Conservation (phyloP, 1,140 invertebrate species). For the Hestina assimilis region DNA sequence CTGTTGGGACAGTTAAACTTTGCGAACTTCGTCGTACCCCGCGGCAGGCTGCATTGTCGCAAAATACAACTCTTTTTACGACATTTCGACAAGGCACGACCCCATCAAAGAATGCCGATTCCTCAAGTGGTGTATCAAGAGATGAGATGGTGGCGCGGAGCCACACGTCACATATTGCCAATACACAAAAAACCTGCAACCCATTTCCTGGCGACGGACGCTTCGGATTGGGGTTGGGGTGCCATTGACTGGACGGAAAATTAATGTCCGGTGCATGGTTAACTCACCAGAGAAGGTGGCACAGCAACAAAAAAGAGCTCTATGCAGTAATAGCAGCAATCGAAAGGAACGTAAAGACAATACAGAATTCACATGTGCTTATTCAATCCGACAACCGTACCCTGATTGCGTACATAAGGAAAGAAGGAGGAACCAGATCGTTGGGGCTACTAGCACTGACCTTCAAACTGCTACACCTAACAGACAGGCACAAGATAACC, state of each 20-base stretch:
- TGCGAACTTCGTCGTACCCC: constrained; percentile 76
- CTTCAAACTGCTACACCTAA: constrained; percentile 6
- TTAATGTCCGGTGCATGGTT: too few relatives aligned
- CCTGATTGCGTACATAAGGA: constrained; percentile 20
- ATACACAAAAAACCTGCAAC: too few relatives aligned
- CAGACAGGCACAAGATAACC: not conserved
- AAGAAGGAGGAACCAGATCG: constrained; percentile 23
- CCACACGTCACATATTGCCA: constrained; percentile 23
- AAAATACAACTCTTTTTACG: constrained; percentile 26
- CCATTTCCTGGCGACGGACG: too few relatives aligned
- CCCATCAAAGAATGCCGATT: too few relatives aligned
- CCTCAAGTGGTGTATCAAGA: too few relatives aligned
- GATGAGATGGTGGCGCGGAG: constrained; percentile 2
- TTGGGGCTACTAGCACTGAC: constrained; percentile 2
- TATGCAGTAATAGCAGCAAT: too few relatives aligned
- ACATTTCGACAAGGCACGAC: constrained; percentile 26
- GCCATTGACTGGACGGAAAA: too few relatives aligned
- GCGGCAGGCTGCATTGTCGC: constrained; percentile 57
- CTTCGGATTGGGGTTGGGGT: too few relatives aligned
- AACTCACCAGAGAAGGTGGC: too few relatives aligned
- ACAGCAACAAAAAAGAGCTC: too few relatives aligned
- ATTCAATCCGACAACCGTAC: constrained; percentile 36
- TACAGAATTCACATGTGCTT: too few relatives aligned
- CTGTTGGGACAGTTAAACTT: constrained; percentile 45
- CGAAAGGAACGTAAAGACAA: too few relatives aligned